Conservation (phyloP, 2,888 invertebrate species). For the Hydriomena furcata region DNA sequence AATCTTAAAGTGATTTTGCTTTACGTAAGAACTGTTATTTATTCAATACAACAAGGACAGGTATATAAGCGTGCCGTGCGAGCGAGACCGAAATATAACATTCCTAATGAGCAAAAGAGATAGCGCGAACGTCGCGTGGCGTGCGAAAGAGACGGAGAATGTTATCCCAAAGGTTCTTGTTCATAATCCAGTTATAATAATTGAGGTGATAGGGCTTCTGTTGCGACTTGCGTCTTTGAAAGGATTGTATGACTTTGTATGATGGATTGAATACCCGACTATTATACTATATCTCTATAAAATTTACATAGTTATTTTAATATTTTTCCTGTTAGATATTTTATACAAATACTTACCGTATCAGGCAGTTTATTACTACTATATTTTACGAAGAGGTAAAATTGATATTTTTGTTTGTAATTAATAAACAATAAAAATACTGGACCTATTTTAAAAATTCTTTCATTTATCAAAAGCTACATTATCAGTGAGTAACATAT, state of each 20-base stretch:
- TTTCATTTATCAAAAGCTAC: too few relatives aligned
- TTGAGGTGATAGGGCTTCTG: slow-evolving; percentile 32
- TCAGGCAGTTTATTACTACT: too few relatives aligned
- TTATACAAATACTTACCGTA: too few relatives aligned
- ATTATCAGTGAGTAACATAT: too few relatives aligned
- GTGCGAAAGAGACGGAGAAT: slow-evolving; percentile 29
- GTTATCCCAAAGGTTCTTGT: slow-evolving; percentile 18
- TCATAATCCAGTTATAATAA: slow-evolving; percentile 37
- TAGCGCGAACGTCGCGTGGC: slow-evolving; percentile 34
- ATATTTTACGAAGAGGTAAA: too few relatives aligned
- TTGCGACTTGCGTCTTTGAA: slow-evolving; percentile 19
- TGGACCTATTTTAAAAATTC: too few relatives aligned
- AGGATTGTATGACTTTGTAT: slow-evolving; percentile 22
- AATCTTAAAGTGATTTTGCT: slow-evolving; percentile 13
- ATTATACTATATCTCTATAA: too few relatives aligned
- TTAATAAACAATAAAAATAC: too few relatives aligned
- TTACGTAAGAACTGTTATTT: slow-evolving; percentile 2
- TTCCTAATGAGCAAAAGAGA: slow-evolving; percentile 4
- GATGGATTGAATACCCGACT: neutral
- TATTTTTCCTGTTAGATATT: too few relatives aligned
- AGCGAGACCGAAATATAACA: slow-evolving; percentile 19
- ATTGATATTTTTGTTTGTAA: too few relatives aligned
- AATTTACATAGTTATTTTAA: too few relatives aligned
- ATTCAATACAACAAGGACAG: slow-evolving; percentile 25
- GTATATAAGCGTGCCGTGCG: slow-evolving; percentile 37